Evolutionary conservation across 1,140 invertebrate genomes (phyloP), one percentile per base, ranked within the genome.

Genomic region (Thaumetopoea pityocampa): DNA sequence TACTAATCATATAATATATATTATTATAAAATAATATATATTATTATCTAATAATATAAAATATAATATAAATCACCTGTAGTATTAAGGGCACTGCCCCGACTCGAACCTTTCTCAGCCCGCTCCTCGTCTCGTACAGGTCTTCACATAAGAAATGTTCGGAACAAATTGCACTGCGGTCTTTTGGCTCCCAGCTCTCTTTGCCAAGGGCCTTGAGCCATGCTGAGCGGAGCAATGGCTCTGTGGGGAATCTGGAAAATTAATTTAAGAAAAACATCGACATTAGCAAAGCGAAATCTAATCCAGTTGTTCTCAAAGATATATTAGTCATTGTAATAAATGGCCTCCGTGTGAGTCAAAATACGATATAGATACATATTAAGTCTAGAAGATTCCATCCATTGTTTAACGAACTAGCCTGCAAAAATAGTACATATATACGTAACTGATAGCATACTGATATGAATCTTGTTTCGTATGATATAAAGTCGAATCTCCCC

Each of bases 101-200:
- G 0, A 33, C 11, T 10, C 56, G 32, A 0, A 82, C 61, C 28
- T 69, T 78, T 9, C 64, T 33, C 7, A 70, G 12, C 0, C 78
- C 78, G 37, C 35, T 67, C n/a, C 51, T 61, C 2, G 73, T 74
- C 5, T 63, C 57, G 41, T 76, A 82, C 17, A 82, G 7, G 27
- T 82, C 72, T 9, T 72, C 66, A 10, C 22, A 43, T 0, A 65
- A 27, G 28, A 82, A 82, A 27, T 82, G 78, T 4, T 70, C 63
- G 0, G 78, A 82, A 11, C 78, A 82, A 0, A 82, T 55, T 0
- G 56, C 48, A 35, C 62, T 71, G 0, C 67, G 41, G 0, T 74
- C 68, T 22, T 57, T 62, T 0, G 74, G 63, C 9, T 62, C 48
- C 65, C 67, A 71, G 1, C 45, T 15, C 2, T 64, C 41, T 29